Evolutionary conservation across 1,140 invertebrate genomes (phyloP).

Genomic region (Oedothorax gibbosus): DNA sequence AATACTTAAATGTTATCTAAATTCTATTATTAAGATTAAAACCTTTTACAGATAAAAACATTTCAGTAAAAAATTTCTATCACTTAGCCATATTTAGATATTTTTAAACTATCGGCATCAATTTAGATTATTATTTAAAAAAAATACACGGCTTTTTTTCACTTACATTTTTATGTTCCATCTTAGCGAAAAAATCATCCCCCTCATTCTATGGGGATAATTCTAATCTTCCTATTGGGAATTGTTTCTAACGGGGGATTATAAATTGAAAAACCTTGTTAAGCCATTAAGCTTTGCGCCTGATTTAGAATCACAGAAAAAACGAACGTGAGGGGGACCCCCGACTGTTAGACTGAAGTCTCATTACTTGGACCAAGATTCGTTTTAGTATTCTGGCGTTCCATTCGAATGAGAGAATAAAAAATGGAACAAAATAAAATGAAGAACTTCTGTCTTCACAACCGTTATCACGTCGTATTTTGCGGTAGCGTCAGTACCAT

Average conservation of each 20-base stretch:
- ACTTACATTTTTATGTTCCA: too few species aligned
- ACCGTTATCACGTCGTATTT: conserved; percentile 52
- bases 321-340: conserved; percentile 19
- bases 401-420: background rate
- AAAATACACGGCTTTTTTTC: too few species aligned
- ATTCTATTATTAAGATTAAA: too few species aligned
- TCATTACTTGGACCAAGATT: conserved; percentile 39
- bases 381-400: conserved; percentile 51
- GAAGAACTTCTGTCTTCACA: conserved; percentile 48
- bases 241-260: conserved; percentile 1
- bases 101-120: too few species aligned
- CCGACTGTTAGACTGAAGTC: conserved; percentile 38
- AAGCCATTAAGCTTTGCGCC: conserved; percentile 41
- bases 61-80: too few species aligned
- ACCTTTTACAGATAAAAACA: too few species aligned
- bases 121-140: too few species aligned
- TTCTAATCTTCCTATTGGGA: background rate
- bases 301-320: conserved; percentile 43
- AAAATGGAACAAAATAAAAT: conserved; percentile 21
- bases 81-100: too few species aligned
- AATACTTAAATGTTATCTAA: too few species aligned
- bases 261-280: conserved; percentile 58
- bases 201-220: too few species aligned
- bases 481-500: conserved; percentile 7
- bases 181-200: too few species aligned